Evolutionary conservation across 2,113 vertebrate genomes (phyloP).

Genomic region (Corythornis madagascariensis): DNA sequence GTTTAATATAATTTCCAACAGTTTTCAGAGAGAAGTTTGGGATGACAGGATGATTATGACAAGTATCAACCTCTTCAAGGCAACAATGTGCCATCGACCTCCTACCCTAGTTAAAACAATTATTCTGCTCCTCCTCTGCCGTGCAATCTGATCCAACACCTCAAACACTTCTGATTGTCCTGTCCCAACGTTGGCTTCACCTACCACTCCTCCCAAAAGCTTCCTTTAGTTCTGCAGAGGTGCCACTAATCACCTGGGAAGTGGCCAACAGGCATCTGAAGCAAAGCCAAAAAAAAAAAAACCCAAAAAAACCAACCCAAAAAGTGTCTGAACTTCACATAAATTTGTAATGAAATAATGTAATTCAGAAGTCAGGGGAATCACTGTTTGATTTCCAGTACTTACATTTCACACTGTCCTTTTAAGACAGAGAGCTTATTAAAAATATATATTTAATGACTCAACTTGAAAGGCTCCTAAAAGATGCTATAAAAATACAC

Average conservation of each 20-base stretch:
- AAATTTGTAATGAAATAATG: slow-evolving; percentile 15
- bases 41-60: too few relatives aligned
- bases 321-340: background rate
- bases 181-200: background rate
- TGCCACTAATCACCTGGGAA: background rate
- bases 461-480: slow-evolving; percentile 23
- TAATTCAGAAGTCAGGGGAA: slow-evolving; percentile 1
- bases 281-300: background rate
- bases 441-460: slow-evolving; percentile 39
- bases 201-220: background rate
- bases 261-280: background rate
- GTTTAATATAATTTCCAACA: too few relatives aligned
- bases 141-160: background rate
- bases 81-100: background rate
- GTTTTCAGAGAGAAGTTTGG: too few relatives aligned
- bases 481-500: slow-evolving; percentile 28
- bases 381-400: slow-evolving; percentile 19
- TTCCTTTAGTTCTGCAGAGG: background rate
- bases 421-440: slow-evolving; percentile 16
- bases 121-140: background rate
- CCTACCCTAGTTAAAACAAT: background rate
- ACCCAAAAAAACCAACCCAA: background rate
- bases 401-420: slow-evolving; percentile 8
- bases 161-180: background rate
- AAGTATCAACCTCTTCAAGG: too few relatives aligned